Percentiles rank a stretch among this genome's conserved stretches.
These are phyloP conservation scores for Calidris pygmaea DNA, from an alignment of 2,113 vertebrate genomes.

Conservation along the genomic window DNA sequence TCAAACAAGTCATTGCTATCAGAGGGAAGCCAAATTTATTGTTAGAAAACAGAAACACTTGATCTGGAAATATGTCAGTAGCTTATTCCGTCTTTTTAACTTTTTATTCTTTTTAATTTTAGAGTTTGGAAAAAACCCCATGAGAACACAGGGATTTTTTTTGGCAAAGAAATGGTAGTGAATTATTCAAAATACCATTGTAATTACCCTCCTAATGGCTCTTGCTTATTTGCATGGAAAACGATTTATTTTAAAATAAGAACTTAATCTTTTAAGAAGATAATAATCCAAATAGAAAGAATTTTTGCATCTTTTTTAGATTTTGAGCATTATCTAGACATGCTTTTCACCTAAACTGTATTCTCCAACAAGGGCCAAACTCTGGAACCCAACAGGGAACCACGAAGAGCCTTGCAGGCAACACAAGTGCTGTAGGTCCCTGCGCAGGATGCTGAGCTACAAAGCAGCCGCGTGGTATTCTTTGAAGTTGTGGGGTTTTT, in stretches of 20 bases:
- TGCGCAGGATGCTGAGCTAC: neutral
- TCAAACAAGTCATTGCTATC: constrained; percentile 14
- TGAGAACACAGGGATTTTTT: constrained; percentile 48
- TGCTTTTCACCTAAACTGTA: neutral
- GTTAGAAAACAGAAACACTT: constrained; percentile 47
- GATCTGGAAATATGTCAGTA: constrained; percentile 40
- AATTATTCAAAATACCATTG: constrained; percentile 68
- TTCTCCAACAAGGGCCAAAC: neutral
- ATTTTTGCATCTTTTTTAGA: neutral
- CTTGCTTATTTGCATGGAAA: constrained; percentile 40
- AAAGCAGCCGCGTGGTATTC: neutral
- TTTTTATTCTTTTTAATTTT: constrained; percentile 33
- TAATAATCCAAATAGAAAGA: neutral
- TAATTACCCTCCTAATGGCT: constrained; percentile 67
- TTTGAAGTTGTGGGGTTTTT: neutral
- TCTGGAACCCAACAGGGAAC: neutral
- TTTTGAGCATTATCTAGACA: neutral
- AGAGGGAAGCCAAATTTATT: constrained; percentile 39
- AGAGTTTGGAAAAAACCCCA: constrained; percentile 50
- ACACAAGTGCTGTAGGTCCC: neutral
- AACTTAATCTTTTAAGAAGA: constrained; percentile 36
- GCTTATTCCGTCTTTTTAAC: constrained; percentile 34
- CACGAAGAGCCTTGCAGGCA: neutral
- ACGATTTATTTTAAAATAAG: constrained; percentile 51
- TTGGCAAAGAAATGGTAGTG: constrained; percentile 55